Conservation (phyloP, 53 echinoderm and acorn worm genomes). For the Antedon mediterranea region DNA sequence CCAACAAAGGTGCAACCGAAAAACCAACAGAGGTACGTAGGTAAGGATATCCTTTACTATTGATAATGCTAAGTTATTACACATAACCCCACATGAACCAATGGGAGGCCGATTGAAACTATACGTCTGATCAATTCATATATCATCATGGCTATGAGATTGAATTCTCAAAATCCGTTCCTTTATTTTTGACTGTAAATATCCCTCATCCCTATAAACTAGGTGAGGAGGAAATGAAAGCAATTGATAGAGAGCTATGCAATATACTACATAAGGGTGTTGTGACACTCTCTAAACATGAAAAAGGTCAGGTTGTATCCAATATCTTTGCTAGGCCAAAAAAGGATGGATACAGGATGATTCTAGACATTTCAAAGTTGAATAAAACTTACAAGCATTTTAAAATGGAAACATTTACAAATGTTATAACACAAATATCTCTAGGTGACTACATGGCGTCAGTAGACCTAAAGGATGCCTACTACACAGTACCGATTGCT, state of each 20-base stretch:
- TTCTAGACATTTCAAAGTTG: slow-evolving; percentile 14
- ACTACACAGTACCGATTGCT: slow-evolving; percentile 39
- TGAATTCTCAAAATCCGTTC: background rate
- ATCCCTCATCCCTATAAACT: slow-evolving; percentile 14
- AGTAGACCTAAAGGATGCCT: slow-evolving; percentile 54
- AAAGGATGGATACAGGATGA: slow-evolving; percentile 14
- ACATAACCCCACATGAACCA: no score
- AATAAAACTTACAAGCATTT: slow-evolving; percentile 16
- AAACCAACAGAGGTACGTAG: no score
- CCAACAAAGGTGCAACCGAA: no score
- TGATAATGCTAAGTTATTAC: no score
- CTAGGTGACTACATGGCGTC: slow-evolving; percentile 20
- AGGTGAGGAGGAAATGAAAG: background rate
- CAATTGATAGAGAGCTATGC: slow-evolving; percentile 19
- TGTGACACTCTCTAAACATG: slow-evolving; percentile 21
- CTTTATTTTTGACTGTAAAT: background rate
- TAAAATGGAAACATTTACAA: slow-evolving; percentile 15
- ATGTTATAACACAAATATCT: slow-evolving; percentile 1
- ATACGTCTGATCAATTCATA: background rate
- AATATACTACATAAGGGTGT: background rate
- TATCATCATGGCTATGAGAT: background rate
- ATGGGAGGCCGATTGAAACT: no score
- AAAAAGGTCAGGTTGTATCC: slow-evolving; percentile 11
- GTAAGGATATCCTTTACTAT: no score
- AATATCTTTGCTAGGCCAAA: slow-evolving; percentile 18